These are phyloP conservation scores for Grantiella picta DNA, from an alignment of 2,113 vertebrate species.

Conservation along the genomic window DNA sequence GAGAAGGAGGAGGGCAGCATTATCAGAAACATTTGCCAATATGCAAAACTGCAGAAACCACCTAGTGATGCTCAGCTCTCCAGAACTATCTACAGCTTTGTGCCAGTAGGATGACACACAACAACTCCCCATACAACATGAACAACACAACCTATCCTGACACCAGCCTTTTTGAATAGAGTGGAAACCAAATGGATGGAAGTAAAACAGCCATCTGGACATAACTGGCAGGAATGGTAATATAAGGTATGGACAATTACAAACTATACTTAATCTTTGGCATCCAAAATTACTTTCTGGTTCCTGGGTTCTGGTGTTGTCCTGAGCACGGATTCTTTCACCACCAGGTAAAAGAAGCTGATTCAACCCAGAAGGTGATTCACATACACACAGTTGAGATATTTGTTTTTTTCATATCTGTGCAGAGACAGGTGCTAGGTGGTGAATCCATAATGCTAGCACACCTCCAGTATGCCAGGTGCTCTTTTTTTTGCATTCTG, in stretches of 20 bases:
- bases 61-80: neutral
- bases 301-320: neutral
- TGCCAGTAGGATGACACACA: neutral
- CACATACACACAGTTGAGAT: too few relatives aligned
- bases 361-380: neutral
- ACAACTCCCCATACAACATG: rapidly evolving
- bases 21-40: neutral
- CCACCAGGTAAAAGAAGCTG: neutral
- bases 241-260: neutral
- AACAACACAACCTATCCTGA: neutral
- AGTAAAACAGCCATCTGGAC: neutral
- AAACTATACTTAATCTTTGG: neutral
- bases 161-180: neutral
- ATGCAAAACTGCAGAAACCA: neutral
- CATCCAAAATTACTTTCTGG: neutral
- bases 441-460: neutral
- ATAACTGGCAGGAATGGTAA: neutral
- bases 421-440: neutral
- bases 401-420: neutral
- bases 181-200: neutral
- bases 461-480: neutral
- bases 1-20: neutral
- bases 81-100: neutral
- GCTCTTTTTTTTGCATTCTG: neutral
- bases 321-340: neutral